Base-by-base conservation (phyloP, 2,797 vertebrate species). In the Sebastes paucispinis region DNA sequence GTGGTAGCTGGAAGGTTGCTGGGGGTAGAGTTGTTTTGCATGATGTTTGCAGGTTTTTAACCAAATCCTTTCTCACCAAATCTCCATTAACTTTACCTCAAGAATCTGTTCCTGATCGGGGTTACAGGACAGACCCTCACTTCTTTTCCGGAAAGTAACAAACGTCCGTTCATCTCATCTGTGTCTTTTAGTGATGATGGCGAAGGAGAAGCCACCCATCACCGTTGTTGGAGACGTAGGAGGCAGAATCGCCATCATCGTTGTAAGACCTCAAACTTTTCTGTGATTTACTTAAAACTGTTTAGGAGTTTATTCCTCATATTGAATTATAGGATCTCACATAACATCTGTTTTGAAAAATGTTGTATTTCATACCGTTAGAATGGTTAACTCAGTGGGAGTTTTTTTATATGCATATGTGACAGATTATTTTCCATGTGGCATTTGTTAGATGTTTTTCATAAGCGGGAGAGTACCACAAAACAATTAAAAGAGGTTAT, bases 131-230 rank as follows among this genome's bases (percentile, higher is more conserved):
- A 29, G 8, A 57, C 2, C 43, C 3, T 25, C 1, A 2, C 4
- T 32, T 43, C 3, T 27, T 25, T 57, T 59, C n/a, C 31, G 3
- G 1, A 63, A 52, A 36, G 20, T 64, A 54, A 76, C 14, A 0
- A 50, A 75, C 20, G 2, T 63, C 57, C 1, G 3, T 54, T 58
- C 18, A 1, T 81, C 14, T 55, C 14, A 3, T 82, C 16, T 80
- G 71, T 86, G 11, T 88, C 14, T 91, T 90, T 64, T 84, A 99
- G 98, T 98, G 88, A 97, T 99, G 98, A 99, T 99, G 96, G 97
- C 98, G 43, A 99, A 99, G 91, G 98, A 99, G 94, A 99, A 99
- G 81, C 98, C 98, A 0, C 98, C 98, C 0, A 99, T 99, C 86
- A 98, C 97, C 3, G 98, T 99, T 16, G 98, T 99, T 0, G 98